Evolutionary conservation across 2,888 invertebrate species (phyloP), one percentile per base, ranked within the genome.

Genomic region (Drosophila prostipennis): DNA sequence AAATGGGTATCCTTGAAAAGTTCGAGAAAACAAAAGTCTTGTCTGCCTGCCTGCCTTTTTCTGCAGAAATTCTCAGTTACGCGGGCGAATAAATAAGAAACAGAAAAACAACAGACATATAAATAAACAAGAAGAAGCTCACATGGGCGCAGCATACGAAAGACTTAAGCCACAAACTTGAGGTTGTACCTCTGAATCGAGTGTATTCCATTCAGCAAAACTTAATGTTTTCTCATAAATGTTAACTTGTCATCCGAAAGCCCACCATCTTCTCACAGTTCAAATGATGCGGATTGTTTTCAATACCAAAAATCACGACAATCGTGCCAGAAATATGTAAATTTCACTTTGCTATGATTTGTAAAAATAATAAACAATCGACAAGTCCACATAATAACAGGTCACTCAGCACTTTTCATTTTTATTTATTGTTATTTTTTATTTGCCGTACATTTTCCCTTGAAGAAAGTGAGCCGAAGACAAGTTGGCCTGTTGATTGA

Each of bases 281-380:
- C 34, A 63, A 37, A 58, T 63, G 43, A 54, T 49, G 26, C 37
- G 10, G 13, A 71, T 68, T n/a, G 14, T 68, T 79, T 75, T 49
- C 53, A 69, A 16, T 64, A 52, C 39, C 43, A 36, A 49, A 54
- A 39, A 23, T 57, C 85, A 84, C 85, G 87, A 82, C 49, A 63
- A 54, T 84, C 81, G 87, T 82, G 87, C 64, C 46, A 37, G 6
- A 69, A 71, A 74, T 69, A 80, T 84, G 71, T 59, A 84, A 74
- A 82, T 82, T 68, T 58, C 16, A 63, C 49, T 79, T 61, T 82
- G 80, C 86, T 80, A 77, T 79, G 60, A 69, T 72, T 81, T 79
- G 59, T 40, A 59, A 57, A 51, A 65, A 76, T 51, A 76, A 23
- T 37, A 63, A 54, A 55, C 58, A 48, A 52, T 43, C 51, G 60